phyloP scores from a whole-genome alignment of 2,113 vertebrate genomes.

The Cyphomyrus plagiostoma region DNA sequence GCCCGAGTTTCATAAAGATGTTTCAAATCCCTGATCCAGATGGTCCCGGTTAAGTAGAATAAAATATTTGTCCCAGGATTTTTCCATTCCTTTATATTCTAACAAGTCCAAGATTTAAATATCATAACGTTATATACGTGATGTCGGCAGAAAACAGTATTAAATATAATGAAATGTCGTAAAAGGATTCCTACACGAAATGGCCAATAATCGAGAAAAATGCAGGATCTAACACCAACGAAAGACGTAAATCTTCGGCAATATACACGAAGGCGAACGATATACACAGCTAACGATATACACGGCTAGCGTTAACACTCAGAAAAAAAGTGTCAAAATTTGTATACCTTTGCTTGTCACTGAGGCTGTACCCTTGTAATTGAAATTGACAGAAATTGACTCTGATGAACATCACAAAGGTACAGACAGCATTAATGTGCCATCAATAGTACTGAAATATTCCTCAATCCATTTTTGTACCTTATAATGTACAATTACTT shows the following conservation, averaged over 20 bases:
- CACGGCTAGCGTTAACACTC: too few species aligned
- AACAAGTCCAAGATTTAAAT: conserved; percentile 21
- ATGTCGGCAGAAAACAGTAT: conserved; percentile 15
- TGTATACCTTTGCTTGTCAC: too few species aligned
- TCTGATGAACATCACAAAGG: too few species aligned
- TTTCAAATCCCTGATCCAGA: conserved; percentile 47
- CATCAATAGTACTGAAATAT: too few species aligned
- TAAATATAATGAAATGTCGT: conserved; percentile 13
- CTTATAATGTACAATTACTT: too few species aligned
- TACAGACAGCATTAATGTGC: too few species aligned
- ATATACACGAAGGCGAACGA: not conserved
- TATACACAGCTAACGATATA: too few species aligned
- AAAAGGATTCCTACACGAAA: conserved; percentile 16
- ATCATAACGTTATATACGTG: conserved; percentile 15
- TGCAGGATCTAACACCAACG: not conserved
- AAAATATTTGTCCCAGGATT: conserved; percentile 55
- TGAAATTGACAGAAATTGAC: too few species aligned
- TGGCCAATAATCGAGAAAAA: not conserved
- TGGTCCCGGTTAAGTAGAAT: conserved; percentile 52
- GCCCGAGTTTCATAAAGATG: conserved; percentile 41
- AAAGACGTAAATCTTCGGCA: not conserved
- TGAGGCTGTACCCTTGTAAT: too few species aligned
- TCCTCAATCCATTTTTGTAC: too few species aligned
- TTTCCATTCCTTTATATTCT: conserved; percentile 28
- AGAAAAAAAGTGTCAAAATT: too few species aligned